These are phyloP conservation scores for Machimus atricapillus DNA, from an alignment of 2,888 invertebrate species.

Conservation along the genomic window DNA sequence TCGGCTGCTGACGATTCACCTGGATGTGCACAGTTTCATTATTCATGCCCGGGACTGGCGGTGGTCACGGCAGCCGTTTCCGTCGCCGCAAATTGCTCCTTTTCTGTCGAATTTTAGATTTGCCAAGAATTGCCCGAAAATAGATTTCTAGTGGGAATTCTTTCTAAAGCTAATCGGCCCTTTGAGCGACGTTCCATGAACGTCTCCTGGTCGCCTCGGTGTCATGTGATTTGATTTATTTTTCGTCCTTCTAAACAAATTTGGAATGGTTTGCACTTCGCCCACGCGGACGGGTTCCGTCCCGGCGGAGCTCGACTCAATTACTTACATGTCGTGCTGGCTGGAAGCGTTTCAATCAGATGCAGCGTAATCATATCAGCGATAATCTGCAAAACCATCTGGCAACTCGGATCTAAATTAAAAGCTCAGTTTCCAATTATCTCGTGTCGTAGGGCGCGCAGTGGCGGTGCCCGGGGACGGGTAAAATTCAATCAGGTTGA, in stretches of 20 bases:
- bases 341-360: neutral
- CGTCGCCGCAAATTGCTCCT: neutral
- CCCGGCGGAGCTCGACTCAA: neutral
- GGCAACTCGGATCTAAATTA: neutral
- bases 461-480: neutral
- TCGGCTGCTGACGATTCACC: neutral
- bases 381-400: neutral
- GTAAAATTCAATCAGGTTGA: neutral
- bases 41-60: neutral
- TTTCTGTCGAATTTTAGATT: neutral
- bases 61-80: neutral
- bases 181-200: neutral
- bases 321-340: neutral
- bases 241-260: neutral
- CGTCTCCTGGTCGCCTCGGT: neutral
- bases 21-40: neutral
- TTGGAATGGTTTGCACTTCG: neutral
- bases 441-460: neutral
- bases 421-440: neutral
- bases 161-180: neutral
- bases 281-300: neutral
- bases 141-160: neutral
- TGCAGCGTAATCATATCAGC: neutral
- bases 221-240: neutral
- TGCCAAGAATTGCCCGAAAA: neutral